These are phyloP conservation scores for Fragum sueziense DNA, from an alignment of 2,888 invertebrate species.

Conservation along the genomic window DNA sequence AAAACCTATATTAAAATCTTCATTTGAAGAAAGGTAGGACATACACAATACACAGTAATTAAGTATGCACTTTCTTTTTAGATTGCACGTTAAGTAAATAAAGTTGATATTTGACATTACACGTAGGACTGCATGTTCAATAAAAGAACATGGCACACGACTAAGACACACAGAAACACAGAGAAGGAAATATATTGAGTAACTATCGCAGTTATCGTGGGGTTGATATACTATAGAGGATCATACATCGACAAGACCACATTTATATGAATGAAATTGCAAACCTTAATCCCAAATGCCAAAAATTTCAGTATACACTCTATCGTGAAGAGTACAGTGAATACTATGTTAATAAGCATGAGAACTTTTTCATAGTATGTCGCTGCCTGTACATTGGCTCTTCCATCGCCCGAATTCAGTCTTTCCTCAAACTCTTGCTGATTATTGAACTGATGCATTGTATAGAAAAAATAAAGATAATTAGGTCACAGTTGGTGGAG, in stretches of 20 bases:
- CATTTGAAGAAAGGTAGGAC: neutral
- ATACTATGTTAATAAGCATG: constrained; percentile 94
- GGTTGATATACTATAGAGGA: constrained; percentile 19
- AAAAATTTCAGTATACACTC: constrained; percentile 99
- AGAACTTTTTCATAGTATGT: constrained; percentile 60
- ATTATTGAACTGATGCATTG: constrained; percentile 59
- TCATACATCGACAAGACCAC: constrained; percentile 20
- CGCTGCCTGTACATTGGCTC: constrained; percentile 33
- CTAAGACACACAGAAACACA: neutral
- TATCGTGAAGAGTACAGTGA: constrained; percentile 99
- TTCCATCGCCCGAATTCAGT: constrained; percentile 13
- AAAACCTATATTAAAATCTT: neutral
- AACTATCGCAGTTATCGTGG: constrained; percentile 1
- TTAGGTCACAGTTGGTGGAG: neutral
- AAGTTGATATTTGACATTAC: no score
- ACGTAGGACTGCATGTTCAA: neutral
- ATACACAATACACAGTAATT: constrained; percentile 1
- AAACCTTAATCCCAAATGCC: constrained; percentile 99
- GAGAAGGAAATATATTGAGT: constrained; percentile 12
- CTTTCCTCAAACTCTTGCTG: constrained; percentile 61
- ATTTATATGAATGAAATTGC: constrained; percentile 37
- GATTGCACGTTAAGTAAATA: no score
- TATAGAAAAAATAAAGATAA: constrained; percentile 36
- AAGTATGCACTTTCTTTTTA: no score
- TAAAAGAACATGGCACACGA: neutral